Conservation (phyloP, 2,888 invertebrate genomes). For the Invenusta paracnida region DNA sequence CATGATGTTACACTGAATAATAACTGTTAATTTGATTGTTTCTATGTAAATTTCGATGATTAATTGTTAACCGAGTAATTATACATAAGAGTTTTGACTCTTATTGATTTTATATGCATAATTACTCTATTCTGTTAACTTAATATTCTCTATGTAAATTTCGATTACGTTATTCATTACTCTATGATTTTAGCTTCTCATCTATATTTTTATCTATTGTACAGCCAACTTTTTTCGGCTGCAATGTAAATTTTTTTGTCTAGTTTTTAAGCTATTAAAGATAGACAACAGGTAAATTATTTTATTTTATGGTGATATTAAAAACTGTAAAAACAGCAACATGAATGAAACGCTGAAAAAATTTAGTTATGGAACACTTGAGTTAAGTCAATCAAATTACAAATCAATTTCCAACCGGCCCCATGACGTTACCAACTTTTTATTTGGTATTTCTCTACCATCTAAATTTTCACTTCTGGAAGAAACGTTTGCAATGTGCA, state of each 20-base stretch:
- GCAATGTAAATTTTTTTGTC: neutral
- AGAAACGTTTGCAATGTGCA: conserved; percentile 10
- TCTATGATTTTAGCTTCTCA: no score
- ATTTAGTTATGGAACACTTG: neutral
- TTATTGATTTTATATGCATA: no score
- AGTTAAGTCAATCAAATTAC: neutral
- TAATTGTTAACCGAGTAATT: no score
- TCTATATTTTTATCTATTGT: no score
- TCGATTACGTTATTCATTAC: no score
- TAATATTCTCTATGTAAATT: no score
- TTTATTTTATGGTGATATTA: neutral
- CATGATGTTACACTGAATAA: no score
- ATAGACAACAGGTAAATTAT: neutral
- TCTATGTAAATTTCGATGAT: no score
- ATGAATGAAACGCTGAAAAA: neutral
- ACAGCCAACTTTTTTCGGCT: neutral
- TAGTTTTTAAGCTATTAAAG: neutral
- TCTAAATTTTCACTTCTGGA: conserved; percentile 6
- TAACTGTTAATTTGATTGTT: no score
- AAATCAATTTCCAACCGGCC: neutral
- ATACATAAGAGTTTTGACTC: no score
- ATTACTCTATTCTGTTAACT: no score
- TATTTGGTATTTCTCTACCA: conserved; percentile 11
- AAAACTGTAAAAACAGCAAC: neutral
- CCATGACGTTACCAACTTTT: conserved; percentile 10